Conservation (phyloP, 2,113 vertebrate genomes). For the Abramis brama region DNA sequence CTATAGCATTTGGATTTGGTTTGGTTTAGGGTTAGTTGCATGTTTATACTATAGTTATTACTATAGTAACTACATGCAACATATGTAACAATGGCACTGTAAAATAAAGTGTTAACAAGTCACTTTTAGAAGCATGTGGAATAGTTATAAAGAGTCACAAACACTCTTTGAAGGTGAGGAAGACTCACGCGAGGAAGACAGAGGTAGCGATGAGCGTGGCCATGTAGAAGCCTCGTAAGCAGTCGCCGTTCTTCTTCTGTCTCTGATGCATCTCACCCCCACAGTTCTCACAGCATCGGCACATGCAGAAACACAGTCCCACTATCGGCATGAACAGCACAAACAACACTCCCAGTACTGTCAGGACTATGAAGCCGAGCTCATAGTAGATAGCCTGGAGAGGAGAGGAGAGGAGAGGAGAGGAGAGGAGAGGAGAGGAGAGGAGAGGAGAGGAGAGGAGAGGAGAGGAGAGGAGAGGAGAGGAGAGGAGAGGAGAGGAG, state of each 20-base stretch:
- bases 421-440: slow-evolving; percentile 33
- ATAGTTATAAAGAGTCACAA: not conserved
- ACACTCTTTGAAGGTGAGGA: not conserved
- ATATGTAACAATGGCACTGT: no score
- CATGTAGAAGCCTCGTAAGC: slow-evolving; percentile 83
- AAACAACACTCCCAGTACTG: slow-evolving; percentile 81
- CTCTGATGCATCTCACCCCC: slow-evolving; percentile 98
- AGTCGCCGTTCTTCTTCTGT: slow-evolving; percentile 88
- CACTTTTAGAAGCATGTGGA: not conserved
- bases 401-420: slow-evolving; percentile 25
- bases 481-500: not conserved
- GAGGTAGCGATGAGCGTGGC: slow-evolving; percentile 83
- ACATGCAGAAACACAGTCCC: slow-evolving; percentile 88
- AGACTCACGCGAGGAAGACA: slow-evolving; percentile 87
- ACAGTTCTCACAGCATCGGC: slow-evolving; percentile 95
- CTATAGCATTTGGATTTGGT: no score
- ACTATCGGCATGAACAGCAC: slow-evolving; percentile 85
- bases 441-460: slow-evolving; percentile 50
- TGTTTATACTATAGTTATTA: no score
- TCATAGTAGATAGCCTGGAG: slow-evolving; percentile 88
- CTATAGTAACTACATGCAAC: no score
- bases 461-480: slow-evolving; percentile 19
- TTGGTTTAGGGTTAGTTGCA: no score
- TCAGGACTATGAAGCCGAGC: slow-evolving; percentile 84
- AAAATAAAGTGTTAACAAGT: not conserved